These are phyloP conservation scores for Oryzias sinensis DNA, from an alignment of 2,797 vertebrate genomes.

Conservation along the genomic window DNA sequence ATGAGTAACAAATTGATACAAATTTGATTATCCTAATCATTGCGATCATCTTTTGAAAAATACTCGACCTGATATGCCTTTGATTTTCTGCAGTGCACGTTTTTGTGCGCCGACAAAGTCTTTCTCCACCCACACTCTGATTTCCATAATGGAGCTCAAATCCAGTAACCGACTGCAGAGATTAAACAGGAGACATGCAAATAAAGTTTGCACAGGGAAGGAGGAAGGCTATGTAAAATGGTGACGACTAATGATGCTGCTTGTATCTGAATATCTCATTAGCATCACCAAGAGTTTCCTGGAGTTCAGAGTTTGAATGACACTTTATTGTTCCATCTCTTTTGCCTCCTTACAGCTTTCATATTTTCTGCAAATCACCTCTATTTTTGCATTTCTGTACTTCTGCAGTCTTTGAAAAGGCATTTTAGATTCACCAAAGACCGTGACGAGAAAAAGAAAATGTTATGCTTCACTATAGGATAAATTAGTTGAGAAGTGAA, in stretches of 20 bases:
- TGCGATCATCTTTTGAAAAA: too few relatives aligned
- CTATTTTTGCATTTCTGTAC: conserved; percentile 32
- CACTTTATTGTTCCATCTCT: conserved; percentile 16
- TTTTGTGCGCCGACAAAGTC: too few relatives aligned
- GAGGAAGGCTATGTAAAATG: conserved; percentile 22
- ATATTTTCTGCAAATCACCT: conserved; percentile 18
- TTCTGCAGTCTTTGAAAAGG: conserved; percentile 56
- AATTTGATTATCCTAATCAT: too few relatives aligned
- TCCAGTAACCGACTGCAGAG: conserved; percentile 26
- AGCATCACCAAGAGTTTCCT: conserved; percentile 37
- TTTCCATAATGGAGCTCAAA: conserved; percentile 32
- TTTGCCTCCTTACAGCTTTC: conserved; percentile 22
- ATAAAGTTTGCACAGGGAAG: conserved; percentile 20
- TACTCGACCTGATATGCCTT: background rate
- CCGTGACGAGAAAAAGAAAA: conserved; percentile 48
- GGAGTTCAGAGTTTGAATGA: conserved; percentile 28
- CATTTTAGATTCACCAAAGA: conserved; percentile 43
- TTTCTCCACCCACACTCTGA: conserved; percentile 3
- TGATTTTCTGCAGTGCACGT: too few relatives aligned
- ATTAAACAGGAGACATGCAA: conserved; percentile 28
- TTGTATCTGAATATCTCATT: conserved; percentile 45
- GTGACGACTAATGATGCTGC: conserved; percentile 38
- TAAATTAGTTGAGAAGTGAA: conserved; percentile 42
- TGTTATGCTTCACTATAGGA: conserved; percentile 54
- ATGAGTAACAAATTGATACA: too few relatives aligned